A percentile compares a stretch with the other conserved stretches of the same genome.
Evolutionary conservation across 2,888 invertebrate species (phyloP).

Genomic region (Campaea margaritaria): DNA sequence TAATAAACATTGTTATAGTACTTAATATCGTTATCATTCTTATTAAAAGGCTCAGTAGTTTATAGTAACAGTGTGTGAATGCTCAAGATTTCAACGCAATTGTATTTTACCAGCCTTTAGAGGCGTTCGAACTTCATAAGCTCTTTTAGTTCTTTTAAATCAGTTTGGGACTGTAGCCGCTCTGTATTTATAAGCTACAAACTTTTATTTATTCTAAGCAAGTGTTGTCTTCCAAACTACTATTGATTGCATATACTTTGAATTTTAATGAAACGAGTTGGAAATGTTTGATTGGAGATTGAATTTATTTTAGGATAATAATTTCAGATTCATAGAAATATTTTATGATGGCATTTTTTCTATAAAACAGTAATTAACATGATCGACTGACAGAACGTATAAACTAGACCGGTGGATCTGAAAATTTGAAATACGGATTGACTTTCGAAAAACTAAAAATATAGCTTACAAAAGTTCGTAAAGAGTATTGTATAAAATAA

Average conservation of each 20-base stretch:
- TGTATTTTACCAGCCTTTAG: slow-evolving; percentile 26
- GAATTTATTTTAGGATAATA: slow-evolving; percentile 11
- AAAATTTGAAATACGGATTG: too few species aligned
- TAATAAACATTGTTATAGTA: not conserved
- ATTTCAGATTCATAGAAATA: not conserved
- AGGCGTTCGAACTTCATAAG: slow-evolving; percentile 32
- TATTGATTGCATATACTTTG: slow-evolving; percentile 21
- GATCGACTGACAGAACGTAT: too few species aligned
- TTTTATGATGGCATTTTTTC: too few species aligned
- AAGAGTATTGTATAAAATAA: too few species aligned
- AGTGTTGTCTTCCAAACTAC: slow-evolving; percentile 22
- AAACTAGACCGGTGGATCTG: too few species aligned
- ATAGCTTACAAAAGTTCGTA: too few species aligned
- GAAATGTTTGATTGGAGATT: slow-evolving; percentile 13
- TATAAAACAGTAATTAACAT: too few species aligned
- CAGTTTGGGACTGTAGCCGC: slow-evolving; percentile 19
- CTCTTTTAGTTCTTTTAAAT: slow-evolving; percentile 21
- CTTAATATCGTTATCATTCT: not conserved
- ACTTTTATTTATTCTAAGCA: slow-evolving; percentile 22
- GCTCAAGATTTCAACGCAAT: slow-evolving; percentile 18
- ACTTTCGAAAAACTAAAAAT: too few species aligned
- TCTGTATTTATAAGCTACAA: slow-evolving; percentile 23
- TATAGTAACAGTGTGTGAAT: slow-evolving; percentile 5
- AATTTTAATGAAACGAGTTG: slow-evolving; percentile 13
- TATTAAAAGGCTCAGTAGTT: not conserved